Percentiles rank a stretch among this genome's conserved stretches.
Evolutionary conservation across 2,888 invertebrate species (phyloP).

Genomic region (Uropetala carovei): DNA sequence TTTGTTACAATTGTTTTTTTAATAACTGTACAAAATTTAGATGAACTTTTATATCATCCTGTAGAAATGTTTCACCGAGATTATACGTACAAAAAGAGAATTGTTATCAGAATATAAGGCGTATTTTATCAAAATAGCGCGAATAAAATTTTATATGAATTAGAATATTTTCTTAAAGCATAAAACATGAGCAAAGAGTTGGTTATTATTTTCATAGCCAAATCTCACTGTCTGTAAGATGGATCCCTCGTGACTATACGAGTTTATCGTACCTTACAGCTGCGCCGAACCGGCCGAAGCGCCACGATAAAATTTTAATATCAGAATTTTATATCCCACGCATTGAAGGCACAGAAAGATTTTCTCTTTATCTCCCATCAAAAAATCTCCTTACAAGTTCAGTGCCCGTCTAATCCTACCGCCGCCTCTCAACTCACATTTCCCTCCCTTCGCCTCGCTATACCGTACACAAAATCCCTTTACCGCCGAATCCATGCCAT

Average conservation of each 20-base stretch:
- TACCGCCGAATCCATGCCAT: not conserved
- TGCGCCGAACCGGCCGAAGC: not conserved
- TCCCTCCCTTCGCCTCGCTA: not conserved
- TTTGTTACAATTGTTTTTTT: no score
- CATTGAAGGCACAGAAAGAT: conserved; percentile 31
- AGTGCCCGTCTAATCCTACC: conserved; percentile 28
- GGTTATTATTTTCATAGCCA: no score
- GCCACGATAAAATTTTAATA: not conserved
- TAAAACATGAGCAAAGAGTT: no score
- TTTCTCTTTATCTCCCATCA: conserved; percentile 48
- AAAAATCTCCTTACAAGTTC: conserved; percentile 22
- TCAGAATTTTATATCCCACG: conserved; percentile 34
- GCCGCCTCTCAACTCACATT: not conserved
- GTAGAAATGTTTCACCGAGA: no score
- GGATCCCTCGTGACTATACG: no score
- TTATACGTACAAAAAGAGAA: no score
- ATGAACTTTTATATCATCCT: no score
- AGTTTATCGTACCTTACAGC: not conserved
- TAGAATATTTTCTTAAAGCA: no score
- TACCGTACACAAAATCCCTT: conserved; percentile 24
- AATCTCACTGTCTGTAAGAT: not conserved
- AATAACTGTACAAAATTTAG: no score
- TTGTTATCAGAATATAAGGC: no score
- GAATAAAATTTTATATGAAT: no score
- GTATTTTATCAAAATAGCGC: no score